Base-by-base conservation (phyloP, 2,888 invertebrate species). In the Diabrotica balteata region DNA sequence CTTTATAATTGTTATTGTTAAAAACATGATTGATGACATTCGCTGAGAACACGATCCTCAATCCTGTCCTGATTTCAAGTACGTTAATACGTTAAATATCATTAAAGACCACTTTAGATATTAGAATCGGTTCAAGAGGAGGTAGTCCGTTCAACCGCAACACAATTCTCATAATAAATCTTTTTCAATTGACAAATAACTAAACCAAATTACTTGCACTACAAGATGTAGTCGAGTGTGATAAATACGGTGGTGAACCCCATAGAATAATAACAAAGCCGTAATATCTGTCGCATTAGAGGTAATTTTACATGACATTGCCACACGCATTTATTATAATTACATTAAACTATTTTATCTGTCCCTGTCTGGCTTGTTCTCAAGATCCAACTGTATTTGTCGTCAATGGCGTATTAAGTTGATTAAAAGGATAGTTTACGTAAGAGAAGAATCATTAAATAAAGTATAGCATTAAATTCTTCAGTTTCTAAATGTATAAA, bases 101-200 rank as follows among this genome's bases (percentile, higher is more conserved):
- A 68, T 63, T 70, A 68, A 69, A 64, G 52, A 58, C 67, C 45
- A 43, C 32, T 59, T 59, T 57, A 51, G 63, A 61, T 59, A 57
- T 60, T 57, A 58, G 59, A 72, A 69, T 73, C 68, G 65, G 73
- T 68, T 73, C 70, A 67, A 73, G 73, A 72, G 72, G 71, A 66
- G 59, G 67, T 69, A 70, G 68, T 65, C 55, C 61, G 68, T 68
- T 70, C 67, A 63, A 70, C 71, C 59, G 70, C 69, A 71, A 72
- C 73, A 68, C 65, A 72, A 73, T 78, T 78, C 78, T 72, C 78
- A 78, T 78, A 77, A 78, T 78, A 78, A 78, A 78, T 78, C 78
- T 77, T 67, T 55, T 52, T 65, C 59, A 69, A 77, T 77, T 78
- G 78, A 78, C 78, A 78, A 78, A 78, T 78, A 72, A 75, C 75